A percentile compares a stretch with the other conserved stretches of the same genome.
Evolutionary conservation across 2,113 vertebrate species (phyloP).

Genomic region (Pogona vitticeps): DNA sequence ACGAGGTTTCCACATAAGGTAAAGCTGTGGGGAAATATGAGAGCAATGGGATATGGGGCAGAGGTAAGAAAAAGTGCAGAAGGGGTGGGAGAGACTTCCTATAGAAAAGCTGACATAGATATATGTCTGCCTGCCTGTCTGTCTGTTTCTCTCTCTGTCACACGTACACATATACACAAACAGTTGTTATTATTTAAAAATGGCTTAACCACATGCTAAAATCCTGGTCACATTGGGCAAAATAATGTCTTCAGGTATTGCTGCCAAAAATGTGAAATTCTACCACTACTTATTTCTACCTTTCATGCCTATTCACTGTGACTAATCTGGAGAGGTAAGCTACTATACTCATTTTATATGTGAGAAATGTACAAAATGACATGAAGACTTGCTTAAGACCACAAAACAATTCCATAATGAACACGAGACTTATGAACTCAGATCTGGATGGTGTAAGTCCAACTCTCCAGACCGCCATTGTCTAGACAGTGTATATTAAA

Average conservation of each 20-base stretch:
- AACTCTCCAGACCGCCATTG: not conserved
- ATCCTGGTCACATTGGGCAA: not conserved
- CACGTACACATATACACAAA: not conserved
- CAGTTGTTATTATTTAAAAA: not conserved
- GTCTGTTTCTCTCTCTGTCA: not conserved
- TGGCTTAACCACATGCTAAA: not conserved
- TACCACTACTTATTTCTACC: not conserved
- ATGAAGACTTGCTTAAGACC: no score
- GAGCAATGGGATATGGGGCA: constrained; percentile 36
- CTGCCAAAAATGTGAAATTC: not conserved
- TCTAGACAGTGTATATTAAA: not conserved
- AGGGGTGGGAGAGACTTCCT: not conserved
- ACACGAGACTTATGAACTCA: not conserved
- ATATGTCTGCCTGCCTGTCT: not conserved
- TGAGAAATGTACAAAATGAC: not conserved
- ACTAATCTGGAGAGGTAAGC: not conserved
- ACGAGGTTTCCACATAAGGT: constrained; percentile 44
- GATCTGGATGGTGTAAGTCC: no score
- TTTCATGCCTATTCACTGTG: not conserved
- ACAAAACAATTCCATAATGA: not conserved
- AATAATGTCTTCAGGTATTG: not conserved
- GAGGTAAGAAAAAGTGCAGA: constrained; percentile 20
- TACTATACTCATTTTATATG: not conserved
- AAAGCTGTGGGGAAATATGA: constrained; percentile 25
- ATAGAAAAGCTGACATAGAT: constrained; percentile 1